A percentile compares a stretch with the other conserved stretches of the same genome.
phyloP scores from a whole-genome alignment of 2,113 vertebrate genomes.

The Eretmochelys imbricata region DNA sequence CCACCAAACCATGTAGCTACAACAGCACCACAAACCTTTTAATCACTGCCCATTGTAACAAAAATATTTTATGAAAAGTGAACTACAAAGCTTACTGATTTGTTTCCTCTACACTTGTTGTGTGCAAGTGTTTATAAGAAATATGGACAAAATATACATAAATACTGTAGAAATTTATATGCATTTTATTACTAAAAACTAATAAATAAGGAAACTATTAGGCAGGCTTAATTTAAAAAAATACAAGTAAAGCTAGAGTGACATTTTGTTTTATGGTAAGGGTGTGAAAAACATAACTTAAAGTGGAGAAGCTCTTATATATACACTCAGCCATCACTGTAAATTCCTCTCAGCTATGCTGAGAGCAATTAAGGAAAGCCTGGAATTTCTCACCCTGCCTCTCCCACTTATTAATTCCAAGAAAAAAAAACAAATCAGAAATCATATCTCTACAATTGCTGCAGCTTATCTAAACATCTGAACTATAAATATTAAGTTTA shows the following conservation, averaged over 20 bases:
- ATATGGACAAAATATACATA: background rate
- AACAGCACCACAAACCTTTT: rapidly evolving
- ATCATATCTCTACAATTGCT: background rate
- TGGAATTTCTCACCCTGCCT: background rate
- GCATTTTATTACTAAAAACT: background rate
- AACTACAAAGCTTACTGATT: background rate
- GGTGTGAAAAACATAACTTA: background rate
- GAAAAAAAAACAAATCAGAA: background rate
- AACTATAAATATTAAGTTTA: background rate
- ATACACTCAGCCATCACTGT: background rate
- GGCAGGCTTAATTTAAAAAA: background rate
- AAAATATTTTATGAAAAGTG: background rate
- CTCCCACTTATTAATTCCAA: background rate
- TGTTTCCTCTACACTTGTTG: background rate
- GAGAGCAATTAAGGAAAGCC: background rate
- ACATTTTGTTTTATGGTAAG: background rate
- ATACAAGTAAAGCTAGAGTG: background rate
- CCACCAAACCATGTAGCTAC: background rate
- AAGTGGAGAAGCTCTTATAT: background rate
- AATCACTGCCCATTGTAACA: background rate
- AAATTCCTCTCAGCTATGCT: background rate
- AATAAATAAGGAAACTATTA: background rate
- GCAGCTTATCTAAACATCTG: background rate
- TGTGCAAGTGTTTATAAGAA: background rate
- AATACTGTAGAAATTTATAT: background rate